phyloP scores from a whole-genome alignment of 2,797 vertebrate genomes.

The Zalophus californianus region DNA sequence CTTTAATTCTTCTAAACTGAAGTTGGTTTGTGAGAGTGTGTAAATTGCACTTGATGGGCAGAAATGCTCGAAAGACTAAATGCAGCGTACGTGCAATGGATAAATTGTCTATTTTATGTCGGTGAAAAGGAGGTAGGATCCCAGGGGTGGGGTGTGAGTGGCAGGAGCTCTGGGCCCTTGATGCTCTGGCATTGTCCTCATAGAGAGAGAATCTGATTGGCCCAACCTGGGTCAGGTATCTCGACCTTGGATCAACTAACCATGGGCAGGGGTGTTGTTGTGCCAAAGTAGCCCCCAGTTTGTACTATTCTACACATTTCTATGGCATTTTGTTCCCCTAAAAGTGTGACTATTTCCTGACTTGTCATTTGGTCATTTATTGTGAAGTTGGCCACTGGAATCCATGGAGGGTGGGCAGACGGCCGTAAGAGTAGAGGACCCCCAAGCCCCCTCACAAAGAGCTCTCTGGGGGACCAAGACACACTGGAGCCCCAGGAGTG shows the following conservation, averaged over 20 bases:
- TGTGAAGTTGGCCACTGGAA: background rate
- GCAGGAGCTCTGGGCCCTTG: background rate
- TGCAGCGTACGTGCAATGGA: slow-evolving; percentile 89
- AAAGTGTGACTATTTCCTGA: background rate
- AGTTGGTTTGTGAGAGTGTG: slow-evolving; percentile 90
- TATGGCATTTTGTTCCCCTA: background rate
- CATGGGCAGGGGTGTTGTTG: too few species aligned
- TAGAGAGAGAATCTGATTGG: background rate
- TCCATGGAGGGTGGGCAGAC: background rate
- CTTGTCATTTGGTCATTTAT: background rate
- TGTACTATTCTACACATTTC: background rate
- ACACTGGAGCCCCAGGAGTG: background rate
- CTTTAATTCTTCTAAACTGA: slow-evolving; percentile 88
- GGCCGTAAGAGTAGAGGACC: background rate
- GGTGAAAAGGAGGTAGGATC: slow-evolving; percentile 82
- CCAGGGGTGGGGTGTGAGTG: background rate
- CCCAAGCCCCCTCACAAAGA: background rate
- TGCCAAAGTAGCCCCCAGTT: background rate
- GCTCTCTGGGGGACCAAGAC: background rate
- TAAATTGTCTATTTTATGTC: slow-evolving; percentile 89
- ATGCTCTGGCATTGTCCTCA: too few species aligned
- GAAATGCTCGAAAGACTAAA: slow-evolving; percentile 88
- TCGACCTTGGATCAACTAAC: background rate
- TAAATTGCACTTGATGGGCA: slow-evolving; percentile 88
- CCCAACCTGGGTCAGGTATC: background rate